Base-by-base conservation (phyloP, 2,113 vertebrate genomes). In the Cochlearius cochlearius region DNA sequence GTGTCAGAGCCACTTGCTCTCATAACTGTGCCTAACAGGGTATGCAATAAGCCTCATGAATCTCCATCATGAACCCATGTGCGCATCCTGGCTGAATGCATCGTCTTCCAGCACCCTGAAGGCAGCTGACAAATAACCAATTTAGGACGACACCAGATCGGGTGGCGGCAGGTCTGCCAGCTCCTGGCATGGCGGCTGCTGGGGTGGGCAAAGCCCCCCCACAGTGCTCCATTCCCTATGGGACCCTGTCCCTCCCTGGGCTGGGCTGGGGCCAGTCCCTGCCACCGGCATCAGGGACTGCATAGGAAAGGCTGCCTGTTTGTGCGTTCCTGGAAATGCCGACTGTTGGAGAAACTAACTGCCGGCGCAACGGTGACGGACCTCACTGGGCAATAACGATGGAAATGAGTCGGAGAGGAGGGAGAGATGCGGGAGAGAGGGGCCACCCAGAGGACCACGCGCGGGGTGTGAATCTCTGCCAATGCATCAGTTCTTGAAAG, bases 31-130 rank as follows among this genome's bases (percentile, higher is more conserved):
- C 95, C 84, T 94, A 96, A 94, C 7, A 0, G 86, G 3, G 14
- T 93, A 6, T 94, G 95, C 95, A 97, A 87, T 93, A 85, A 73
- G 43, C 7, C n/a, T 96, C 96, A 94, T 95, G 95, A 88, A 92
- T 96, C 96, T 97, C 91, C 56, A 73, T 92, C 97, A 95, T 20
- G 75, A 95, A 10, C 59, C 69, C 41, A 4, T 25, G 39, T 62
- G 71, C 0, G 3, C 22, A 26, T 87, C 84, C 50, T 73, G 47
- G 82, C 85, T 41, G 84, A 71, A 72, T 72, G 82, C 19, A 9
- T 21, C 49, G 21, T 63, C n/a, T 39, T 89, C 74, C n/a, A 11
- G 45, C 83, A 94, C 59, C 69, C 90, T 88, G 88, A 69, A 52
- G 79, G 72, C 62, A 60, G 41, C 55, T 60, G 52, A 81, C 78